These are phyloP conservation scores for Nomada ruficornis DNA, from an alignment of 2,888 invertebrate species.

Conservation along the genomic window DNA sequence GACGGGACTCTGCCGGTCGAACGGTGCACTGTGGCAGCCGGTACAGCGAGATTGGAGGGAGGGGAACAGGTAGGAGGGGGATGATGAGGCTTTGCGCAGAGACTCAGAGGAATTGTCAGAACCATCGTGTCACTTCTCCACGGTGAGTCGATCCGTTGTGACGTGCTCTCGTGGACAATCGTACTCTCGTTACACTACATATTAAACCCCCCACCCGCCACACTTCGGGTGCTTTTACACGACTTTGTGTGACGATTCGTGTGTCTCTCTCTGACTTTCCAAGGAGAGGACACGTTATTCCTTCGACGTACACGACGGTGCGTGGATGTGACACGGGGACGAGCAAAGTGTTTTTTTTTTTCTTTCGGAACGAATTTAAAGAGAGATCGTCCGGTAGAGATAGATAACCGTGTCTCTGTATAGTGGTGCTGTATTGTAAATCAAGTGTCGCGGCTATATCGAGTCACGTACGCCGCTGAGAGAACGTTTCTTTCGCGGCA, in stretches of 20 bases:
- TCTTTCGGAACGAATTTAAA: too few species aligned
- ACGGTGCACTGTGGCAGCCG: background rate
- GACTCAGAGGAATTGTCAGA: constrained; percentile 79
- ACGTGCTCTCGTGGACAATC: constrained; percentile 58
- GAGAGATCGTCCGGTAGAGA: too few species aligned
- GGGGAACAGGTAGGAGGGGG: constrained; percentile 62
- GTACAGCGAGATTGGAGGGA: constrained; percentile 31
- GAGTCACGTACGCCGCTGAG: too few species aligned
- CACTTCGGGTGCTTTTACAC: too few species aligned
- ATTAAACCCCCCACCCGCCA: too few species aligned
- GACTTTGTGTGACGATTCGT: background rate
- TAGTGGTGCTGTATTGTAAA: too few species aligned
- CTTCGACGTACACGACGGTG: constrained; percentile 19
- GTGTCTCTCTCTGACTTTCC: too few species aligned
- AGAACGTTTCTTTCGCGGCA: too few species aligned
- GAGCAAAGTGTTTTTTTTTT: too few species aligned
- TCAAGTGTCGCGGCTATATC: too few species aligned
- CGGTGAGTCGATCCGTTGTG: constrained; percentile 69
- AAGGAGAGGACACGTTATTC: constrained; percentile 21
- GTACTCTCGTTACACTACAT: constrained; percentile 13
- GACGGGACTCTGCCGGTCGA: constrained; percentile 4
- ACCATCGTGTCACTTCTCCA: constrained; percentile 75
- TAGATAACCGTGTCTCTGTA: too few species aligned
- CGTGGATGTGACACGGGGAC: constrained; percentile 13
- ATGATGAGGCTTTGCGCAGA: constrained; percentile 75